Evolutionary conservation across 2,797 vertebrate genomes (phyloP).

Genomic region (Phrynocephalus vlangalii): DNA sequence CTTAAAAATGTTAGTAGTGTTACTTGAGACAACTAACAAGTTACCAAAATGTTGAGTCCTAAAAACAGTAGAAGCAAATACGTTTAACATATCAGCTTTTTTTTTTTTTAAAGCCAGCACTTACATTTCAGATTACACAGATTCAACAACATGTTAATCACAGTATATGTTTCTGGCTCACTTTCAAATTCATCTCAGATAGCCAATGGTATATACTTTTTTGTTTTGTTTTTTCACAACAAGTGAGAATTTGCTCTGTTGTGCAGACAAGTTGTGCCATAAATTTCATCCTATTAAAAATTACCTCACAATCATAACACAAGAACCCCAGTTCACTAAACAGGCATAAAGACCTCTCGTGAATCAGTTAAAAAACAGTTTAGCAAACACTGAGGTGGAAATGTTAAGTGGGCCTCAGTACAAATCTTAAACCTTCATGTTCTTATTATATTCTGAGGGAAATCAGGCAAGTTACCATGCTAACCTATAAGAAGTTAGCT

Average conservation of each 20-base stretch:
- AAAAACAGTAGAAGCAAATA: slow-evolving; percentile 16
- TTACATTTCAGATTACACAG: neutral
- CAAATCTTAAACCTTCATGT: neutral
- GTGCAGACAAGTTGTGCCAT: neutral
- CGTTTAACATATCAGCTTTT: neutral
- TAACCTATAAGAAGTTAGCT: neutral
- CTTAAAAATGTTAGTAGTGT: slow-evolving; percentile 37
- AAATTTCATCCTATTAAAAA: neutral
- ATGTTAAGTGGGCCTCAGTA: slow-evolving; percentile 29
- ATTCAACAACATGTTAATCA: neutral
- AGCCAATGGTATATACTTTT: neutral
- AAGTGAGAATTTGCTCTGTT: neutral
- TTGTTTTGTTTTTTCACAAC: neutral
- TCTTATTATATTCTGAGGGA: neutral
- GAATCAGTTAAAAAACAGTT: neutral
- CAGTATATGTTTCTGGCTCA: neutral
- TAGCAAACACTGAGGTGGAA: neutral
- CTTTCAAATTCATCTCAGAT: slow-evolving; percentile 32
- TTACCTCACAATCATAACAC: neutral
- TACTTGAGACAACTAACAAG: neutral
- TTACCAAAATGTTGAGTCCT: neutral
- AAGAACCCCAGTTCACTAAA: neutral
- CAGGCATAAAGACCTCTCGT: slow-evolving; percentile 28
- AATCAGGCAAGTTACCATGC: neutral
- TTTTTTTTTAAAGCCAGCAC: slow-evolving; percentile 33